These are phyloP conservation scores for Daubentonia madagascariensis DNA, from an alignment of 2,113 vertebrate species.

Conservation along the genomic window DNA sequence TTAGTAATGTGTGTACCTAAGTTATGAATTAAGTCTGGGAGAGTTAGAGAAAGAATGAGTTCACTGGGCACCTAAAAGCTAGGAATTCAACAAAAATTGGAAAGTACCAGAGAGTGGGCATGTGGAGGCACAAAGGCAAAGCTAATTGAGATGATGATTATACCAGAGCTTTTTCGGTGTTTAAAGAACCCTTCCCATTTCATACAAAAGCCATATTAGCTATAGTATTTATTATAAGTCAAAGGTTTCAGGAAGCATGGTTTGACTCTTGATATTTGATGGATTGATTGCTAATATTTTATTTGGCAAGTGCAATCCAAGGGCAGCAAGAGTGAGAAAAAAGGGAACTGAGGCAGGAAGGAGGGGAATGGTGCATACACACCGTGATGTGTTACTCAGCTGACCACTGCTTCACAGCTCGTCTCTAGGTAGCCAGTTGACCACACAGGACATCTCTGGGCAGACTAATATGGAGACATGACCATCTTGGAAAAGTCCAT, in stretches of 20 bases:
- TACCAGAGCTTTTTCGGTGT: background rate
- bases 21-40: background rate
- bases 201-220: background rate
- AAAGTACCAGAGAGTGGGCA: background rate
- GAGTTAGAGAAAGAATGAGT: background rate
- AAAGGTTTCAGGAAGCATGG: background rate
- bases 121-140: background rate
- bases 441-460: background rate
- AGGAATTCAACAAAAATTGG: background rate
- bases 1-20: background rate
- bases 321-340: background rate
- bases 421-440: background rate
- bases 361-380: fast-evolving
- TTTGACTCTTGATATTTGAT: background rate
- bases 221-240: background rate
- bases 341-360: background rate
- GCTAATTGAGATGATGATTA: background rate
- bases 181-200: background rate
- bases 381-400: fast-evolving
- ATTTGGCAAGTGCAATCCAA: background rate
- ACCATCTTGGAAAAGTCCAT: background rate
- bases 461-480: background rate
- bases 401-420: background rate
- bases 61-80: background rate
- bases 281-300: background rate